phyloP scores from a whole-genome alignment of 2,797 vertebrate genomes.

The Amblyopsis hoosieri region DNA sequence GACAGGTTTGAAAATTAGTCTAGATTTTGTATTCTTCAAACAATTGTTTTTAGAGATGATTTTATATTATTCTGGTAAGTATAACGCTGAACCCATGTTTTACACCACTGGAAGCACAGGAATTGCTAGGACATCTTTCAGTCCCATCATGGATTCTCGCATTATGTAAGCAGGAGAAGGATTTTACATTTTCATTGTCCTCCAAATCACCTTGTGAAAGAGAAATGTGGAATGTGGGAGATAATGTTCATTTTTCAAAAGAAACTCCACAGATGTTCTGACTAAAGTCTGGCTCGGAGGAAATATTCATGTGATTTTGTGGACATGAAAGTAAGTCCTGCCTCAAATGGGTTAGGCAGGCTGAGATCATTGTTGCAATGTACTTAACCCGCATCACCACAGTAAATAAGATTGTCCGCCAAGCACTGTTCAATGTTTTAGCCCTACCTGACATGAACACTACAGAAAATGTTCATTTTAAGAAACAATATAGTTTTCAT shows the following conservation, averaged over 20 bases:
- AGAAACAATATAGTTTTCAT: background rate
- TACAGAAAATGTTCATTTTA: background rate
- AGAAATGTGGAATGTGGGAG: background rate
- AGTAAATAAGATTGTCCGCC: conserved; percentile 40
- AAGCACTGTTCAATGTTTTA: conserved; percentile 8
- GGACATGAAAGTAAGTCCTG: conserved; percentile 37
- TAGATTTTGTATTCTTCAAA: too few species aligned
- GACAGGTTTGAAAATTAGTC: too few species aligned
- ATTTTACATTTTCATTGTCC: background rate
- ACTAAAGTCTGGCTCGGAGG: conserved; percentile 17
- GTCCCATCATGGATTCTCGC: conserved; percentile 1
- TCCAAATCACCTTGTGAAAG: conserved; percentile 17
- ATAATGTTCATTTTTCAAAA: conserved; percentile 13
- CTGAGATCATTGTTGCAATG: conserved; percentile 1
- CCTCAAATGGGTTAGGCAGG: conserved; percentile 27
- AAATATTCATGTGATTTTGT: conserved; percentile 34
- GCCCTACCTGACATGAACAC: conserved; percentile 28
- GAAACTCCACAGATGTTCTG: conserved; percentile 5
- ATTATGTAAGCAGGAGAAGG: background rate
- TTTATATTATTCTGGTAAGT: too few species aligned
- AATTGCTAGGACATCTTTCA: background rate
- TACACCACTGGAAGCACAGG: background rate
- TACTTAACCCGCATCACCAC: conserved; percentile 27
- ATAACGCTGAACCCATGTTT: background rate
- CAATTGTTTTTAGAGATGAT: too few species aligned